Evolutionary conservation across 2,888 invertebrate species (phyloP), one percentile per base, ranked within the genome.

Genomic region (Coenonympha glycerion): DNA sequence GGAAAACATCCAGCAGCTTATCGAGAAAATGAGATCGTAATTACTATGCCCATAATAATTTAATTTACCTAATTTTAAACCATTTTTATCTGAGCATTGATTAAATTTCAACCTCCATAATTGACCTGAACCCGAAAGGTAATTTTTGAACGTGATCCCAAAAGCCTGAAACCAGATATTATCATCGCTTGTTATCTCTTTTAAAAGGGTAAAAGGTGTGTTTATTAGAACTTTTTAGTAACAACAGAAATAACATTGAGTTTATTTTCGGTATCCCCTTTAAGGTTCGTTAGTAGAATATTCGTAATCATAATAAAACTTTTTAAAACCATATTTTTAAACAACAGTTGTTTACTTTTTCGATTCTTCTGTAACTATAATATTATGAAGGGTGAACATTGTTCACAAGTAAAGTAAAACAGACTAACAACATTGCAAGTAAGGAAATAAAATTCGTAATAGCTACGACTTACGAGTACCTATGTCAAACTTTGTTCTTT

Each of bases 51-150:
- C 22, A 9, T 8, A 19, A 39, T 24, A 24, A 39, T 11, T 15
- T 15, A 39, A 24, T 15, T 24, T 15, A 24, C 28, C 19, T 41
- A 3, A 41, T 41, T 40, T 15, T 9, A 6, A n/a, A n/a, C 18
- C 26, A 18, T 13, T 40, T 40, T 26, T 26, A 40, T 40, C n/a
- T 11, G 19, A 28, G 41, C 6, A 39, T 31, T 44, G 42, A 31
- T 44, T 31, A 31, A 31, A 44, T 44, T 15, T 44, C 13, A 31
- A 31, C 4, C 30, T n/a, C 31, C 42, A 31, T 21, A 21, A 44
- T 44, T 44, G 31, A 31, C 21, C 22, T 21, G 31, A n/a, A 31
- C 9, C 42, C 42, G 21, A 44, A 21, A 44, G 30, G 21, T 31
- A 11, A n/a, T 41, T 30, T 41, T 19, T 18, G 11, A 3, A 28